These are phyloP conservation scores for Ganaspis sp. DNA, from an alignment of 1,140 invertebrate genomes.

Conservation along the genomic window DNA sequence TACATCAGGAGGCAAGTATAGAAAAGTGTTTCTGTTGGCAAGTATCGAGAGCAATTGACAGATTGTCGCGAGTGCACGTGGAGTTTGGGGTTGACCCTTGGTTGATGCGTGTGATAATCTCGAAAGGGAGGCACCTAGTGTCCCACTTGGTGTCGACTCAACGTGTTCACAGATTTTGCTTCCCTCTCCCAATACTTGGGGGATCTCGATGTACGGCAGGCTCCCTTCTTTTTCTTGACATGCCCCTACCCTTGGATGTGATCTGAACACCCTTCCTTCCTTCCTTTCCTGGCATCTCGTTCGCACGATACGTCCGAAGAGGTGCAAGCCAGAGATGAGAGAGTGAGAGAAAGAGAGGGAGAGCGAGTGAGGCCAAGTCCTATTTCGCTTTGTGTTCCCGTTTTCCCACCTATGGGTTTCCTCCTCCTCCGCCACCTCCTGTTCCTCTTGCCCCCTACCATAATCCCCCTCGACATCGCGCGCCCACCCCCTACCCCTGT, in stretches of 20 bases:
- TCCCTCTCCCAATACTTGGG: conserved; percentile 58
- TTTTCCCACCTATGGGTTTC: conserved; percentile 68
- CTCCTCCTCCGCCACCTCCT: conserved; percentile 51
- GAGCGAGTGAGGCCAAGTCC: conserved; percentile 50
- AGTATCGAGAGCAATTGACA: too few species aligned
- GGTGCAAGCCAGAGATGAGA: conserved; percentile 27
- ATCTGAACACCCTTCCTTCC: conserved; percentile 51
- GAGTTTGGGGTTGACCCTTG: conserved; percentile 31
- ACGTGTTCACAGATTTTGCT: conserved; percentile 58
- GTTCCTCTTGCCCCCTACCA: conserved; percentile 49
- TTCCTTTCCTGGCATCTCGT: conserved; percentile 41
- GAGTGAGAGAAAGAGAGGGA: conserved; percentile 38
- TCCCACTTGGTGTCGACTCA: conserved; percentile 55
- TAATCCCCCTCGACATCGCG: conserved; percentile 53
- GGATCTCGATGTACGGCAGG: conserved; percentile 56
- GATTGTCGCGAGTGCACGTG: conserved; percentile 36
- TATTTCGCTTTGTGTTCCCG: conserved; percentile 66
- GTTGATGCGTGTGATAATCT: conserved; percentile 29
- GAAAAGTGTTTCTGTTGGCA: neutral
- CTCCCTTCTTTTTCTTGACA: conserved; percentile 72
- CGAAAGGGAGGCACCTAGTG: conserved; percentile 36
- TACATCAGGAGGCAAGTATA: neutral
- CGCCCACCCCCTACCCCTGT: conserved; percentile 66
- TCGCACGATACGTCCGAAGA: conserved; percentile 33
- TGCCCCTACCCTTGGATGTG: conserved; percentile 50